phyloP scores from a whole-genome alignment of 1,140 invertebrate genomes.

The Bradynema listronoti region DNA sequence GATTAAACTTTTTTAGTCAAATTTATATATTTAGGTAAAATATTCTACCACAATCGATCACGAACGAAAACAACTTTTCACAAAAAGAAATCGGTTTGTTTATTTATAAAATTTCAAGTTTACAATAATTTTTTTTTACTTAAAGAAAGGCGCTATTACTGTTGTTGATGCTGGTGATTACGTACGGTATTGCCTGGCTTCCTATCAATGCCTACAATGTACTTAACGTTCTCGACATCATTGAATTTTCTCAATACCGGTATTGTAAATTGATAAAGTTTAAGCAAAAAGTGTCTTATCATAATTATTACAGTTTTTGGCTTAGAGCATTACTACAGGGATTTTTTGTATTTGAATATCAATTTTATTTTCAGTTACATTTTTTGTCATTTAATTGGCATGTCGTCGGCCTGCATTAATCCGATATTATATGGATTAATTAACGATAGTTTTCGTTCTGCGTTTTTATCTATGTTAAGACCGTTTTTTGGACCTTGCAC shows the following conservation, averaged over 20 bases:
- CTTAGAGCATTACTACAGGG: too few species aligned
- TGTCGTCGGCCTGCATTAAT: slow-evolving; percentile 52
- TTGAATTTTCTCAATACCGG: slow-evolving; percentile 55
- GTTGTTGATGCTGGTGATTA: slow-evolving; percentile 46
- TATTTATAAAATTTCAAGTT: too few species aligned
- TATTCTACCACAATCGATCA: slow-evolving; percentile 34
- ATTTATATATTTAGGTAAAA: slow-evolving; percentile 10
- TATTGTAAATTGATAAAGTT: slow-evolving; percentile 15
- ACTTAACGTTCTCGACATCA: slow-evolving; percentile 52
- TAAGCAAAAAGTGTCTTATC: too few species aligned
- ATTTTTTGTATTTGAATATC: too few species aligned
- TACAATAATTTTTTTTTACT: slow-evolving; percentile 11
- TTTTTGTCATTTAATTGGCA: slow-evolving; percentile 55
- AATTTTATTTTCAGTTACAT: slow-evolving; percentile 49
- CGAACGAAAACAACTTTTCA: slow-evolving; percentile 32
- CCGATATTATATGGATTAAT: slow-evolving; percentile 53
- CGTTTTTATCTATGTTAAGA: slow-evolving; percentile 42
- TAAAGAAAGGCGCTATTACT: slow-evolving; percentile 49
- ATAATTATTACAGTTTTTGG: too few species aligned
- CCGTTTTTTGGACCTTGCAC: slow-evolving; percentile 45
- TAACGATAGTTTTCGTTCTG: slow-evolving; percentile 42
- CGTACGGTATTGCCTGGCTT: slow-evolving; percentile 52
- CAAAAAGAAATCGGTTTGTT: slow-evolving; percentile 11
- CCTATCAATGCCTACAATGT: slow-evolving; percentile 56
- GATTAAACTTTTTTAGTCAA: background rate